Conservation (phyloP, 2,113 vertebrate genomes). For the Argyrosomus japonicus region DNA sequence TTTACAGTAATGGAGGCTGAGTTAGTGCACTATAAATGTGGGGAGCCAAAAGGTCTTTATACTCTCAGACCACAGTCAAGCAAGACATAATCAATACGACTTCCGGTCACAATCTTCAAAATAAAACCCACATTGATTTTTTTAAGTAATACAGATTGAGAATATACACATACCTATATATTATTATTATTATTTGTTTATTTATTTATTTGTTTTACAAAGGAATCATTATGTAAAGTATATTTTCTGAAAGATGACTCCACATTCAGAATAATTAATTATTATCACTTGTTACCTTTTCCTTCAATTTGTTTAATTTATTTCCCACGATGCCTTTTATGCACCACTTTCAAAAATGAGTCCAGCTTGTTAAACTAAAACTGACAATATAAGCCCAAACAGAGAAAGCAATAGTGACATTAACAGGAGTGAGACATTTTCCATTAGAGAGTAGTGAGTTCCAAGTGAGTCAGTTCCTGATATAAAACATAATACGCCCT, state of each 20-base stretch:
- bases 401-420: background rate
- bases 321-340: background rate
- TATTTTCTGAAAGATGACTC: background rate
- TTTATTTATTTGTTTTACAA: background rate
- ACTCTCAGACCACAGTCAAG: conserved; percentile 8
- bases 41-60: background rate
- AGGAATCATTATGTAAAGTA: background rate
- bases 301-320: background rate
- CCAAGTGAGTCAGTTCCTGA: background rate
- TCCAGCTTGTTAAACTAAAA: background rate
- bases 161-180: no score
- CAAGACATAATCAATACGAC: conserved; percentile 33
- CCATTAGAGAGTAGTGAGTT: background rate
- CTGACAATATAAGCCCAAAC: background rate
- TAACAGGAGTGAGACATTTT: background rate
- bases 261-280: background rate
- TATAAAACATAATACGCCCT: background rate
- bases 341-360: no score
- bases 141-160: background rate
- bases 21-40: conserved; percentile 20
- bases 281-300: background rate
- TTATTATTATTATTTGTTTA: background rate
- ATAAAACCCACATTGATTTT: conserved; percentile 13
- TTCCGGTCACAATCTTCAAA: conserved; percentile 12
- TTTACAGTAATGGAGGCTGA: conserved; percentile 17